Evolutionary conservation across 2,888 invertebrate species (phyloP).

Genomic region (Chorisops tibialis): DNA sequence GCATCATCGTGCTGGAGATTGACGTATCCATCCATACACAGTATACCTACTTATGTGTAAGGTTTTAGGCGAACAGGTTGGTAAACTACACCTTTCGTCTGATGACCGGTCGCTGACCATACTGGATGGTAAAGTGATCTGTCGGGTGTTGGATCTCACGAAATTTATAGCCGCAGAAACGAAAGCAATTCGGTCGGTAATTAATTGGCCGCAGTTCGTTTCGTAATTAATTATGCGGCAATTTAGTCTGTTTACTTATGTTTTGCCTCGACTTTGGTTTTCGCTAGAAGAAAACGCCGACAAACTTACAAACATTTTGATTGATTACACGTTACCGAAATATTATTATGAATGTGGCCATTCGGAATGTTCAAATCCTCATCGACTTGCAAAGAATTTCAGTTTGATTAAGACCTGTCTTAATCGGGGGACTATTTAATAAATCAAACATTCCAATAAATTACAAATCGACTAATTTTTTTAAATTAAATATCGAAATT

Average conservation of each 20-base stretch:
- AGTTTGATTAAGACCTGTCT: too few species aligned
- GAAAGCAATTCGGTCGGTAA: not conserved
- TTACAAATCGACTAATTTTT: too few species aligned
- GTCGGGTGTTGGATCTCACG: not conserved
- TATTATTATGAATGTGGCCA: not conserved
- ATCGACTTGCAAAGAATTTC: too few species aligned
- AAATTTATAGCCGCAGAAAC: not conserved
- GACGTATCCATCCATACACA: not conserved
- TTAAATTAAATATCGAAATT: too few species aligned
- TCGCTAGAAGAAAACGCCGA: not conserved
- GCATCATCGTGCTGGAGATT: not conserved
- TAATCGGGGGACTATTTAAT: too few species aligned
- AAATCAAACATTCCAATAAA: too few species aligned
- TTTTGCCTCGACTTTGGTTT: not conserved
- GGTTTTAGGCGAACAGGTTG: not conserved
- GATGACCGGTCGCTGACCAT: not conserved
- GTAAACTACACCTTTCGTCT: not conserved
- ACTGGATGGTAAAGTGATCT: not conserved
- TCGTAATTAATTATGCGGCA: constrained; percentile 1
- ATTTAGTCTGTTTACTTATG: not conserved
- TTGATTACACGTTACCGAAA: constrained; percentile 11
- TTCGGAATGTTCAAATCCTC: too few species aligned
- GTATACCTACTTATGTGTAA: too few species aligned
- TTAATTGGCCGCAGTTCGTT: constrained; percentile 6
- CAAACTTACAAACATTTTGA: not conserved